Conservation (phyloP, 2,888 invertebrate genomes). For the Calephelis perditalis region DNA sequence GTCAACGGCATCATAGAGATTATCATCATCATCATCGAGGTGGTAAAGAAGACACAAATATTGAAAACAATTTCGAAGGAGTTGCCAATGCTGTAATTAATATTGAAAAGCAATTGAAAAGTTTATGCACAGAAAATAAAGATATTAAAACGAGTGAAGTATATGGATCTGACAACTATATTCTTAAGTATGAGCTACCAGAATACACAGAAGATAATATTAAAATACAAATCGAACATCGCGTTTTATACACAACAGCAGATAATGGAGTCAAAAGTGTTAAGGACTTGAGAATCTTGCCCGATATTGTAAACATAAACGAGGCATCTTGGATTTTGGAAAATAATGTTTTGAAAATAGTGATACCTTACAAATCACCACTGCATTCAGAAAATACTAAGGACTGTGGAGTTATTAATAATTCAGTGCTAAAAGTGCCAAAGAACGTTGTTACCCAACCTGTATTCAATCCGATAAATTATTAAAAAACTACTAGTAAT, state of each 20-base stretch:
- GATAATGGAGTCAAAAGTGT: neutral
- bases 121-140: conserved; percentile 15
- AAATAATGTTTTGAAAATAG: conserved; percentile 6
- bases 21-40: neutral
- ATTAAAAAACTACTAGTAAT: too few relatives aligned
- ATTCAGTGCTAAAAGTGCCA: conserved; percentile 2
- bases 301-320: conserved; percentile 9
- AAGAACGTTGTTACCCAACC: neutral
- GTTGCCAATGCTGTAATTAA: conserved; percentile 14
- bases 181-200: conserved; percentile 7
- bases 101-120: conserved; percentile 13
- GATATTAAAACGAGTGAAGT: conserved; percentile 7
- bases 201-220: conserved; percentile 7
- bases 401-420: conserved; percentile 13
- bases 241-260: conserved; percentile 12
- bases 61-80: conserved; percentile 15
- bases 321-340: conserved; percentile 9
- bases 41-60: neutral
- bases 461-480: too few relatives aligned
- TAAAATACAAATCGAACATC: conserved; percentile 16
- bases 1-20: neutral
- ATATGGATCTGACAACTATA: conserved; percentile 14
- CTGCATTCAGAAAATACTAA: neutral
- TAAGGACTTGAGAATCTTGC: conserved; percentile 18
- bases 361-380: conserved; percentile 7